Base-by-base conservation (phyloP, 2,888 invertebrate species). In the Sinodicranocentrus sp. region DNA sequence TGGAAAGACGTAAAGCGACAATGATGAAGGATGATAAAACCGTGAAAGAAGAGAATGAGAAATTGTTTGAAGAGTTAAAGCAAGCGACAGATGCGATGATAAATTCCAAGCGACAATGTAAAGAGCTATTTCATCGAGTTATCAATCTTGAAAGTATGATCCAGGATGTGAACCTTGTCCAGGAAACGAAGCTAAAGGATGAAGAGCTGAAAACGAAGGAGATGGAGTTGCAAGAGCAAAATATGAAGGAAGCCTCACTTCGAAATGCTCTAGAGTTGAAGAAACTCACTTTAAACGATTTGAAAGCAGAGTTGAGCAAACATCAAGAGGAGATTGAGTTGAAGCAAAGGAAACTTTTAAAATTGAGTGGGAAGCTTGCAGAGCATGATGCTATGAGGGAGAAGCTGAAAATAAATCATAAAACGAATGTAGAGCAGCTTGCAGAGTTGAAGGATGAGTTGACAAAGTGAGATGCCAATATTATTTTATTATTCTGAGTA, bases 311-410 rank as follows among this genome's bases (percentile, higher is more conserved):
- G 0, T 98, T 96, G 90, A 94, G 95, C 6, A 96, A 95, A 72
- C 92, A 99, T 78, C 97, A 98, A 90, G 98, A 98, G 90, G 98
- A 99, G 91, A 98, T 98, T 1, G 99, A 99, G 90, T 94, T 96
- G 77, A 99, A 99, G 91, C 96, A 97, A 28, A 95, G 95, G 89
- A 97, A 98, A 91, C 91, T 98, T 73, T 96, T 97, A 90, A 96
- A 98, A 91, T 93, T 98, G 90, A 95, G 96, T 89, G 93, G 94
- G n/a, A 97, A 97, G 91, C 93, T 96, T 91, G 92, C 98, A 70
- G 94, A 97, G 89, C 98, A 98, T 89, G 92, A 96, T 86, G 98
- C 98, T 91, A 95, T 95, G 91, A 94, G 95, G 0, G 96, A 97
- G 91, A 96, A 97, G 89, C 96, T 98, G 90, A 93, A 98, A 77